Percentiles rank a stretch among this genome's conserved stretches.
Conservation (phyloP, 2,888 invertebrate species). For the Cosmia pyralina region DNA sequence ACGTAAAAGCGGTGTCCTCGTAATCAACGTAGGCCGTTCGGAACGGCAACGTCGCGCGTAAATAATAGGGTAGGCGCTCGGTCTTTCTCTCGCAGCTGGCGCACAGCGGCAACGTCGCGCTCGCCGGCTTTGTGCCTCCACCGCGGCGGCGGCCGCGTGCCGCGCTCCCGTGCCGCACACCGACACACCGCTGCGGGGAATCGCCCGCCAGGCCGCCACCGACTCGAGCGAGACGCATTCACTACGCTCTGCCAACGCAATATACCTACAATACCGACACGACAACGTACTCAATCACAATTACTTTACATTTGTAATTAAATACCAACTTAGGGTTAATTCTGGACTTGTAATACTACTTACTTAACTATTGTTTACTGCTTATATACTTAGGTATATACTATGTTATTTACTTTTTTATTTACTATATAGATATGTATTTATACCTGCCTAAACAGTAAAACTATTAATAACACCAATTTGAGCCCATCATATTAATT, state of each 20-base stretch:
- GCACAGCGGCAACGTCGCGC: conserved; percentile 88
- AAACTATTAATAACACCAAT: conserved; percentile 21
- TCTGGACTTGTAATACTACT: conserved; percentile 42
- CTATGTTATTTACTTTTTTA: conserved; percentile 63
- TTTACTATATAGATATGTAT: conserved; percentile 59
- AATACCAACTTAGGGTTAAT: conserved; percentile 49
- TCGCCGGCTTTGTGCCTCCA: conserved; percentile 77
- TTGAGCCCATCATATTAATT: conserved; percentile 5
- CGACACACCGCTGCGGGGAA: conserved; percentile 74
- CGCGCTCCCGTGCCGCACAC: conserved; percentile 72
- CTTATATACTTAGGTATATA: conserved; percentile 59
- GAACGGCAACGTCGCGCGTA: conserved; percentile 89
- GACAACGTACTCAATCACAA: conserved; percentile 78
- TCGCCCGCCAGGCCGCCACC: conserved; percentile 69
- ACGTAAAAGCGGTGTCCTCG: conserved; percentile 90
- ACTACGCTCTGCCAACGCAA: conserved; percentile 77
- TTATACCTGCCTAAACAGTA: conserved; percentile 35
- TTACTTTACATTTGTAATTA: conserved; percentile 72
- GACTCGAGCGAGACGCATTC: conserved; percentile 82
- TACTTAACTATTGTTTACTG: conserved; percentile 44
- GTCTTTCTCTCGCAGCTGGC: conserved; percentile 90
- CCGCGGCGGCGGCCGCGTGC: conserved; percentile 68
- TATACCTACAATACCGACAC: conserved; percentile 84
- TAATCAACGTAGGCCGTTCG: conserved; percentile 90
- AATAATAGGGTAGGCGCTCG: conserved; percentile 90